These are phyloP conservation scores for Trematomus loennbergii DNA, from an alignment of 2,113 vertebrate genomes.

Conservation along the genomic window DNA sequence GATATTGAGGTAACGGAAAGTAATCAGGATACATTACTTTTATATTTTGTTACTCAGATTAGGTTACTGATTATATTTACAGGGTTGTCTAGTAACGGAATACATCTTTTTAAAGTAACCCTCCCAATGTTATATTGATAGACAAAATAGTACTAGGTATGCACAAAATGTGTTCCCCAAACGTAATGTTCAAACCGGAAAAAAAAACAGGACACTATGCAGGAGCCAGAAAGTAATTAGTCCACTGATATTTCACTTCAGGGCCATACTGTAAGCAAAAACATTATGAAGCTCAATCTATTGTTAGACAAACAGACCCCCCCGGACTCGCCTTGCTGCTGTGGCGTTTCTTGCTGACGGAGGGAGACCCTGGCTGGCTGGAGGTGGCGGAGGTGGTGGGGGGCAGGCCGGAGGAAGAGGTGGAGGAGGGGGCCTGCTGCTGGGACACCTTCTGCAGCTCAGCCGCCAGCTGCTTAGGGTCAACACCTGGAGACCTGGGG, in stretches of 20 bases:
- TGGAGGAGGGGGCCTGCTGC: conserved; percentile 87
- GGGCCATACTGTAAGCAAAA: background rate
- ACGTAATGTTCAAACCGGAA: background rate
- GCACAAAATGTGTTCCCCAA: background rate
- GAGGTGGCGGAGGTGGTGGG: conserved; percentile 89
- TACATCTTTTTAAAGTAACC: no score
- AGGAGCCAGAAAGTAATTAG: background rate
- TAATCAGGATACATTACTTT: no score
- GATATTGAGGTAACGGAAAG: no score
- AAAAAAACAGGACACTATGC: background rate
- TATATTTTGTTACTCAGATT: no score
- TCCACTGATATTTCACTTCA: background rate
- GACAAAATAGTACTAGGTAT: background rate
- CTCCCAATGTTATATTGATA: background rate
- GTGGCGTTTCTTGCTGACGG: conserved; percentile 95
- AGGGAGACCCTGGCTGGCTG: conserved; percentile 96
- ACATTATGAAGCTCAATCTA: background rate
- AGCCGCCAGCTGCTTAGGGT: conserved; percentile 96
- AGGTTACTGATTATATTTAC: no score
- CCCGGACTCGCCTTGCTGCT: conserved; percentile 90
- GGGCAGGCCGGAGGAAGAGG: conserved; percentile 84
- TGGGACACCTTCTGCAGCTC: conserved; percentile 98
- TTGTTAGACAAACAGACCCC: background rate
- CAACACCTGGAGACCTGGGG: conserved; percentile 94
- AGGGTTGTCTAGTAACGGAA: no score